phyloP scores from a whole-genome alignment of 2,888 invertebrate genomes.

The Torymus tubicola region DNA sequence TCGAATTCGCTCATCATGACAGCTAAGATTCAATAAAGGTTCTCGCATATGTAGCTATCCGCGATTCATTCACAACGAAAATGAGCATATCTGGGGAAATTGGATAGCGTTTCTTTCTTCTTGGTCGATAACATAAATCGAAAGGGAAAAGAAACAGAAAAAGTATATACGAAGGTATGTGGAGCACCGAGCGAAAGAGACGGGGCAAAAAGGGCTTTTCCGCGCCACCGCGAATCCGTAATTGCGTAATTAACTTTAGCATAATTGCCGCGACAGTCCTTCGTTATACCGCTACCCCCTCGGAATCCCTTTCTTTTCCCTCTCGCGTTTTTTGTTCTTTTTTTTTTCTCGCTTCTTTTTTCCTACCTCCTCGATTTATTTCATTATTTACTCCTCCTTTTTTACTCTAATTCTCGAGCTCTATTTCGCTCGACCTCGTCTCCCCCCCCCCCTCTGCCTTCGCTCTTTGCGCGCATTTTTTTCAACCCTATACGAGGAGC shows the following conservation, averaged over 20 bases:
- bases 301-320: not conserved
- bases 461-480: constrained; percentile 18
- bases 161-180: too few species aligned
- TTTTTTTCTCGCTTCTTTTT: not conserved
- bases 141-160: too few species aligned
- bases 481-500: not conserved
- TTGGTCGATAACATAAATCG: too few species aligned
- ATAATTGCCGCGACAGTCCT: constrained; percentile 50
- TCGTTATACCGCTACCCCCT: constrained; percentile 26
- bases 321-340: not conserved
- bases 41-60: too few species aligned
- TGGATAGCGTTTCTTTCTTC: too few species aligned
- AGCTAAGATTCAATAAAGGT: too few species aligned
- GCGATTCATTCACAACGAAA: too few species aligned
- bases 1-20: too few species aligned
- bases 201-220: constrained; percentile 27
- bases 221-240: constrained; percentile 38
- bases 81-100: too few species aligned
- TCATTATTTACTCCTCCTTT: constrained; percentile 28
- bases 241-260: constrained; percentile 55
- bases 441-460: not conserved
- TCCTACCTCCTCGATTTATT: constrained; percentile 35
- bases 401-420: constrained; percentile 23
- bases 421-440: not conserved
- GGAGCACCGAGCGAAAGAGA: too few species aligned